Evolutionary conservation across 2,113 vertebrate genomes (phyloP).

Genomic region (Turnix velox): DNA sequence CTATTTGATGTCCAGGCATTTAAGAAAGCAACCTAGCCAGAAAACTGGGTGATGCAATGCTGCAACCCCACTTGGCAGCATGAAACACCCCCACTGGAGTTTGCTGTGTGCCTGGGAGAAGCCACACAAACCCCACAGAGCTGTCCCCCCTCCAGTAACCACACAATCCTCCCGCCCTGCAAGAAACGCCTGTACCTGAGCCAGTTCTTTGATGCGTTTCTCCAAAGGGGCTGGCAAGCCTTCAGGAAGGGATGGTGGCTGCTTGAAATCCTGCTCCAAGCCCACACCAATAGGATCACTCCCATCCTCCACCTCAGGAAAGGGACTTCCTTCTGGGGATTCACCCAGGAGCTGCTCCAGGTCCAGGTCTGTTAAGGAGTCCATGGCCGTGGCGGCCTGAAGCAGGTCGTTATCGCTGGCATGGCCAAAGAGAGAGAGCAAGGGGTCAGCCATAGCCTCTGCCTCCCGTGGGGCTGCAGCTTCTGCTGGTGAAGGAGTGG

Average conservation of each 20-base stretch:
- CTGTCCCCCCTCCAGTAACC: background rate
- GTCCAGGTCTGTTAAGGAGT: conserved; percentile 81
- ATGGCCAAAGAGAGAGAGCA: conserved; percentile 81
- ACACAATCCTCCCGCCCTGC: background rate
- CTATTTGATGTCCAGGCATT: fast-evolving
- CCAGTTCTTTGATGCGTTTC: conserved; percentile 79
- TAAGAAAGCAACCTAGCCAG: background rate
- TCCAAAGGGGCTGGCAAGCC: conserved; percentile 80
- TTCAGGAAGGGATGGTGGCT: conserved; percentile 76
- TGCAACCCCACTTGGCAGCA: background rate
- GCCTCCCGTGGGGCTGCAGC: conserved; percentile 48
- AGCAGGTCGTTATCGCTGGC: conserved; percentile 82
- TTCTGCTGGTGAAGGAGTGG: conserved; percentile 10
- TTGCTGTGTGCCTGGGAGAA: background rate
- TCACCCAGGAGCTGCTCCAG: conserved; percentile 82
- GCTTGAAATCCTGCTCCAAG: conserved; percentile 73
- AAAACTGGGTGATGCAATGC: background rate
- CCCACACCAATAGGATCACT: conserved; percentile 42
- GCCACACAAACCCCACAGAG: background rate
- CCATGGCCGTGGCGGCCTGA: conserved; percentile 83
- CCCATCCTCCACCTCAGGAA: conserved; percentile 71
- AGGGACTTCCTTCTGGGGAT: conserved; percentile 74
- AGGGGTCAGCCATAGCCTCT: conserved; percentile 73
- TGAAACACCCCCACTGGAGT: fast-evolving
- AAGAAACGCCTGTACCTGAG: conserved; percentile 67